Evolutionary conservation across 2,888 invertebrate species (phyloP).

Genomic region (Tubulanus polymorphus): DNA sequence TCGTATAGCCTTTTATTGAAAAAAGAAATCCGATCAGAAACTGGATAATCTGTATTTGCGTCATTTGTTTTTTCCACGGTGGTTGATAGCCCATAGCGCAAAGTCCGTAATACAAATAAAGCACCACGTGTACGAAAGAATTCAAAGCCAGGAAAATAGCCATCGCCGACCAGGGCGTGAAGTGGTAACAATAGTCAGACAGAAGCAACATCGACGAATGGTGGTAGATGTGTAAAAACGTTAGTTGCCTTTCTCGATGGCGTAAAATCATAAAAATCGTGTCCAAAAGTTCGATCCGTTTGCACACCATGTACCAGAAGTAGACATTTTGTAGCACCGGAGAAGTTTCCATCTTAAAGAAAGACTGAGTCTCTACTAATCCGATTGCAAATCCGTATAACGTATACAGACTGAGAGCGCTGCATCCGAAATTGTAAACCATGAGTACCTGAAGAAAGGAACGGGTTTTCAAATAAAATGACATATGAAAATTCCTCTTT

Average conservation of each 20-base stretch:
- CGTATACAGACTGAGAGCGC: conserved; percentile 32
- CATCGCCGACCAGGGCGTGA: conserved; percentile 43
- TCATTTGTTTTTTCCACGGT: conserved; percentile 43
- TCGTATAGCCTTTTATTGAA: conserved; percentile 36
- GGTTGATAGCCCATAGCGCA: conserved; percentile 34
- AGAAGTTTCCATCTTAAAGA: conserved; percentile 28
- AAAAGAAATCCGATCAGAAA: conserved; percentile 39
- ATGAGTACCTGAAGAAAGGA: conserved; percentile 38
- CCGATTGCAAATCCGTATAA: conserved; percentile 30
- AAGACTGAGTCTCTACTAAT: conserved; percentile 27
- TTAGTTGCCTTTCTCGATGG: conserved; percentile 42
- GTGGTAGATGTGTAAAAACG: conserved; percentile 49
- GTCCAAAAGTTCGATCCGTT: conserved; percentile 45
- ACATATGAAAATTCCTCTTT: too few relatives aligned
- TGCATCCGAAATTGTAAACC: conserved; percentile 43
- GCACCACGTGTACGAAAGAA: conserved; percentile 42
- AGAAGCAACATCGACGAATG: conserved; percentile 49
- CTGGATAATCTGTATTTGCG: conserved; percentile 47
- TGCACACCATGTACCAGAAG: conserved; percentile 41
- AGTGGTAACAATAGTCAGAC: conserved; percentile 33
- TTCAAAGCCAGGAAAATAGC: conserved; percentile 40
- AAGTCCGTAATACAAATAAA: conserved; percentile 47
- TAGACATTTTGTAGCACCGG: conserved; percentile 27
- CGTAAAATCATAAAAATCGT: conserved; percentile 51
- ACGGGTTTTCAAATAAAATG: not conserved